Base-by-base conservation (phyloP, 1,140 invertebrate species). In the Bactericera cockerelli region DNA sequence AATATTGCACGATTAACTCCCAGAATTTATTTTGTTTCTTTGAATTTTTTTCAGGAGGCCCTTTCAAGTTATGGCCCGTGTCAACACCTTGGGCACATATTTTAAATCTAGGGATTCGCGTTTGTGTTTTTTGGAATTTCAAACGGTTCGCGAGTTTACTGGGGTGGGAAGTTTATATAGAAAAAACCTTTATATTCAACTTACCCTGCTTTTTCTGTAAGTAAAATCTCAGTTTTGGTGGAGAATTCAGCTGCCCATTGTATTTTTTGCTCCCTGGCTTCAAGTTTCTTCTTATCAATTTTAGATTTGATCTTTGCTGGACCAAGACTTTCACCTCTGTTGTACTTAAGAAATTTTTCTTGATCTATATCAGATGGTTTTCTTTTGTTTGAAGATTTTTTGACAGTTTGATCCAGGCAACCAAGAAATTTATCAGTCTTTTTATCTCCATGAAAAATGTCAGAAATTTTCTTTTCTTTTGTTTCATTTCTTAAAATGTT, bases 121-220 rank as follows among this genome's bases (percentile, higher is more conserved):
- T n/a, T n/a, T n/a, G n/a, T n/a, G n/a, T n/a, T n/a, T n/a, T n/a
- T n/a, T n/a, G n/a, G n/a, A n/a, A n/a, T n/a, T 55, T 59, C 21
- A 26, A 26, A 39, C 14, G 53, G 8, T 58, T 16, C 2, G 4
- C 11, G 33, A 39, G 11, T 59, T 21, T 54, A 21, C 13, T 55
- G 11, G 26, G 10, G 3, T 4, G 6, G 39, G 2, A 53, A 21
- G 33, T 25, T 56, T 33, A 33, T 14, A 14, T 36, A n/a, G n/a
- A 49, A 26, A 39, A 14, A 57, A 59, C 24, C 24, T 49, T 42
- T 24, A 26, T 6, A 11, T 13, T 16, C 6, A 13, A 33, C 62
- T 69, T 73, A 84, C 76, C 87, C 89, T 62, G 74, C 62, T 36
- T 84, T 76, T 77, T 93, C 89, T 1, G 82, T 81, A 2, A 89